Conservation (phyloP, 2,888 invertebrate genomes). For the Eledona agricola region DNA sequence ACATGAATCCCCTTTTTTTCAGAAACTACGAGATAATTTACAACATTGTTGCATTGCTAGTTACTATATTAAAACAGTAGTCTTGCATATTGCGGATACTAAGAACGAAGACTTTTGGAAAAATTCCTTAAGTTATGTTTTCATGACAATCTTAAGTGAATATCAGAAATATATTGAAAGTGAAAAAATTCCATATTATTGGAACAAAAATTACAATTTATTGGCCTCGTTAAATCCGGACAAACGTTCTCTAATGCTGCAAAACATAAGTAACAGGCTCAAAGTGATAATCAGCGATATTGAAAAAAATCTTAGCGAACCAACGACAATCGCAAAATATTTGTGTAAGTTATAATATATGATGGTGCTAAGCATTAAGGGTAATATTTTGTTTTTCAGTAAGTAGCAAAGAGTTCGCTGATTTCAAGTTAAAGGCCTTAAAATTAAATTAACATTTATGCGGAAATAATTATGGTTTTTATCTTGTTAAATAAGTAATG, state of each 20-base stretch:
- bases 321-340: constrained; percentile 1
- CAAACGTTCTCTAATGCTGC: not conserved
- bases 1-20: constrained; percentile 30
- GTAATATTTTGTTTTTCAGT: too few species aligned
- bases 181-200: constrained; percentile 57
- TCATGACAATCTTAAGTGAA: constrained; percentile 59
- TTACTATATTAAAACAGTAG: constrained; percentile 68
- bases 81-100: constrained; percentile 60
- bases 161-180: constrained; percentile 57
- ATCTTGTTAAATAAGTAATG: too few species aligned
- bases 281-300: constrained; percentile 20
- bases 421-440: too few species aligned
- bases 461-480: too few species aligned
- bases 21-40: constrained; percentile 65
- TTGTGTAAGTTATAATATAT: constrained; percentile 17
- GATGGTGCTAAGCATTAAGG: too few species aligned
- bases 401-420: too few species aligned
- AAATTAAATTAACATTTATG: too few species aligned
- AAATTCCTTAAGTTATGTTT: constrained; percentile 46
- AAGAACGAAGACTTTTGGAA: constrained; percentile 39
- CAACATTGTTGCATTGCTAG: constrained; percentile 64
- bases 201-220: constrained; percentile 57
- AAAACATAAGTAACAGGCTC: constrained; percentile 6
- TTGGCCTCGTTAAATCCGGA: too few species aligned
- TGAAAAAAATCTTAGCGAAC: constrained; percentile 4